These are phyloP conservation scores for Vireo griseus DNA, from an alignment of 2,797 vertebrate genomes.

Conservation along the genomic window DNA sequence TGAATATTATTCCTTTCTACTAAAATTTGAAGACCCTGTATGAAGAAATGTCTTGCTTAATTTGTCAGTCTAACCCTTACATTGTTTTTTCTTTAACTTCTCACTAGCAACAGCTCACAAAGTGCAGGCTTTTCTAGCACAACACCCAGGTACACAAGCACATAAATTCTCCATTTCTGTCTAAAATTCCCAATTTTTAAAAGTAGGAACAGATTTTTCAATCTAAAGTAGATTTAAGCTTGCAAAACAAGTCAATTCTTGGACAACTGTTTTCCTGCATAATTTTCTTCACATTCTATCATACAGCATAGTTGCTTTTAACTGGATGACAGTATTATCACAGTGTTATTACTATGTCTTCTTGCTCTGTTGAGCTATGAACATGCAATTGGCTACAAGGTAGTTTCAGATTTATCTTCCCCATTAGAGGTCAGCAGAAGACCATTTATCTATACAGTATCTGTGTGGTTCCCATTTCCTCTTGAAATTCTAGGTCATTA, in stretches of 20 bases:
- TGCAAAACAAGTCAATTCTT: neutral
- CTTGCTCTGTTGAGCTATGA: neutral
- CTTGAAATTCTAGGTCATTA: neutral
- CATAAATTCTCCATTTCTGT: neutral
- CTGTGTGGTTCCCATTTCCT: neutral
- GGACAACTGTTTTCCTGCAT: neutral
- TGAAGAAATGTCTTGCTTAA: neutral
- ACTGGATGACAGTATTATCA: neutral
- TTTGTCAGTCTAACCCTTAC: neutral
- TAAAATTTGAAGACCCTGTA: neutral
- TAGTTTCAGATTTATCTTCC: conserved; percentile 13
- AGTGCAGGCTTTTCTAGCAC: neutral
- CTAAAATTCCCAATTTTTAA: neutral
- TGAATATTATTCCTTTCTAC: neutral
- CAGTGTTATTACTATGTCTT: neutral
- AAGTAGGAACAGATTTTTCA: neutral
- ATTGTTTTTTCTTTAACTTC: neutral
- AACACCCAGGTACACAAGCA: neutral
- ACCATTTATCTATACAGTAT: neutral
- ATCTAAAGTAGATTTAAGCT: neutral
- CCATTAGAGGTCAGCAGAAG: conserved; percentile 55
- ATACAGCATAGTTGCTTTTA: neutral
- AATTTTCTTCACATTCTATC: neutral
- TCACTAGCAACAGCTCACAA: neutral
- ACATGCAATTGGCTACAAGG: neutral